phyloP scores from a whole-genome alignment of 2,888 invertebrate genomes.

The Drosophila longiperda region DNA sequence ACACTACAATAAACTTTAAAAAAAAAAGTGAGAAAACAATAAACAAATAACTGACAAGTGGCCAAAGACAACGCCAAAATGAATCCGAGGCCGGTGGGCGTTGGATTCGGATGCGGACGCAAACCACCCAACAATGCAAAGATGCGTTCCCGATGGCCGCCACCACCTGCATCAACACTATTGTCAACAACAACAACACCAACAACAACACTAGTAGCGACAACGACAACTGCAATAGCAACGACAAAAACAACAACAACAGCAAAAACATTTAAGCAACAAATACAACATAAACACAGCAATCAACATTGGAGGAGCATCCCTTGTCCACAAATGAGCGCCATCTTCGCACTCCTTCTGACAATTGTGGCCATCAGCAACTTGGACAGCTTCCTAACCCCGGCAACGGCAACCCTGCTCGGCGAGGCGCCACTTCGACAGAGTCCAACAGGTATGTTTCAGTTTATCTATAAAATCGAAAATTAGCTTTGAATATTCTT shows the following conservation, averaged over 20 bases:
- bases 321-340: slow-evolving; percentile 67
- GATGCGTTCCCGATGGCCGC: slow-evolving; percentile 62
- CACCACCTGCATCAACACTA: slow-evolving; percentile 22
- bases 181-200: slow-evolving; percentile 11
- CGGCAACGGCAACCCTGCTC: slow-evolving; percentile 65
- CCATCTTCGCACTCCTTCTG: slow-evolving; percentile 65
- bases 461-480: not conserved
- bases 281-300: slow-evolving; percentile 22
- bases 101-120: slow-evolving; percentile 82
- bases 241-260: slow-evolving; percentile 25
- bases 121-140: slow-evolving; percentile 67
- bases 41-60: slow-evolving; percentile 46
- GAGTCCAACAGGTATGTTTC: slow-evolving; percentile 80
- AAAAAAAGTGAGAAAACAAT: slow-evolving; percentile 3
- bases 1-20: slow-evolving; percentile 12
- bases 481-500: not conserved
- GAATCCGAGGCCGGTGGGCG: slow-evolving; percentile 83
- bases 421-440: slow-evolving; percentile 78
- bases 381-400: slow-evolving; percentile 72
- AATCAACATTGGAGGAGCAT: slow-evolving; percentile 35
- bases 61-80: slow-evolving; percentile 67
- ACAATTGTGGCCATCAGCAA: slow-evolving; percentile 80
- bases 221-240: slow-evolving; percentile 7
- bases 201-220: slow-evolving; percentile 2
- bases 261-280: slow-evolving; percentile 7